Base-by-base conservation (phyloP, 2,113 vertebrate species). In the Hippotragus niger region DNA sequence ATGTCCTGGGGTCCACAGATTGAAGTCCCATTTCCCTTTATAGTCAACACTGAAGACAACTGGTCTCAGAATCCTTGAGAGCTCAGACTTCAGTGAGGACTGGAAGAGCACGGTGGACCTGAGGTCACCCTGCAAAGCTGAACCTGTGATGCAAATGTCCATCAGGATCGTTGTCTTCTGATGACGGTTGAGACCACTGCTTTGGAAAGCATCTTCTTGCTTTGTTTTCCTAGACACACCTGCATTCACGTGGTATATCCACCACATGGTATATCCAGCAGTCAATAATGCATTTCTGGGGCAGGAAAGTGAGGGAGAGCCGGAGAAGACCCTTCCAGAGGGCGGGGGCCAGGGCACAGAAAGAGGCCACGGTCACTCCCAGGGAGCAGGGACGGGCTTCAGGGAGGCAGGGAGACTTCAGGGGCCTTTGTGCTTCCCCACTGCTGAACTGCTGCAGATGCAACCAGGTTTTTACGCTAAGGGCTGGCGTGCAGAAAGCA, bases 271-370 rank as follows among this genome's bases (percentile, higher is more conserved):
- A 11, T 36, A 21, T 36, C 64, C n/a, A 36, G 9, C 33, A 10
- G n/a, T 25, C 67, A 74, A 25, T 40, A 25, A 17, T 25, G 11
- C 36, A 3, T 5, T 78, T 52, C 29, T 15, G 21, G 17, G 57
- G 78, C 45, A 45, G 85, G 45, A 23, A 8, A n/a, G 8, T 1
- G 9, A 25, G 17, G 27, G 57, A 3, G 8, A 80, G 14, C 27
- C 8, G 1, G 58, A 76, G 36, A 21, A 0, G 13, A 9, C 2
- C n/a, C 33, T 7, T 13, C 31, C 1, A 3, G 8, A 21, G 17
- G 27, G 25, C 1, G 1, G 17, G 17, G 2, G 1, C 1, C 0
- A 0, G 17, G 14, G 4, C 14, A 9, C 0, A 0, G 45, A 29
- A 52, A 16, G 62, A 50, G n/a, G 17, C 43, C 81, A 43, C 0